Conservation (phyloP, 1,140 invertebrate genomes). For the Bombus sibiricus region DNA sequence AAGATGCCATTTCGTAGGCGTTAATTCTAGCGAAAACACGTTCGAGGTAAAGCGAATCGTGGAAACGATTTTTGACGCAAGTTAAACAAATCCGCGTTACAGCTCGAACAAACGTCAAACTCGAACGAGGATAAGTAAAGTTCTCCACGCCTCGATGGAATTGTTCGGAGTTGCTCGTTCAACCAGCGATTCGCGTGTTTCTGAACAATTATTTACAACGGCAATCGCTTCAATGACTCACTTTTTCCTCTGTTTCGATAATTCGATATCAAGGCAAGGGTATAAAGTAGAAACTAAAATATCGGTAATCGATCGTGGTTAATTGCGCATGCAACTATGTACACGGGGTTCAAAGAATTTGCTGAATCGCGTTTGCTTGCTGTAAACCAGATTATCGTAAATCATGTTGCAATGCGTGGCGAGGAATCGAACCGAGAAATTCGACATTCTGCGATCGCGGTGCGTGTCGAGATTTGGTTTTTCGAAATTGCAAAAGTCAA, state of each 20-base stretch:
- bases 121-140: neutral
- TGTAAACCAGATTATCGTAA: constrained; percentile 2
- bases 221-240: neutral
- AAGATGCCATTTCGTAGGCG: neutral
- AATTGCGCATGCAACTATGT: neutral
- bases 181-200: neutral
- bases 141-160: neutral
- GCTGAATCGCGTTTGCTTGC: neutral
- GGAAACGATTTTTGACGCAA: too few species aligned
- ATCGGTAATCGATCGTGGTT: neutral
- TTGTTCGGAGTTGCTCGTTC: neutral
- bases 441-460: neutral
- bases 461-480: neutral
- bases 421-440: neutral
- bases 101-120: neutral
- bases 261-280: neutral
- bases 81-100: neutral
- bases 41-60: neutral
- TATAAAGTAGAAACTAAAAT: neutral
- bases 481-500: neutral
- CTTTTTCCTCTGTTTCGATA: neutral
- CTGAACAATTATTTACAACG: neutral
- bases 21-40: neutral
- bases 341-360: neutral
- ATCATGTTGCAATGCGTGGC: neutral